Percentiles rank a stretch among this genome's conserved stretches.
Conservation (phyloP, 2,797 vertebrate genomes). For the Lacerta viridis region DNA sequence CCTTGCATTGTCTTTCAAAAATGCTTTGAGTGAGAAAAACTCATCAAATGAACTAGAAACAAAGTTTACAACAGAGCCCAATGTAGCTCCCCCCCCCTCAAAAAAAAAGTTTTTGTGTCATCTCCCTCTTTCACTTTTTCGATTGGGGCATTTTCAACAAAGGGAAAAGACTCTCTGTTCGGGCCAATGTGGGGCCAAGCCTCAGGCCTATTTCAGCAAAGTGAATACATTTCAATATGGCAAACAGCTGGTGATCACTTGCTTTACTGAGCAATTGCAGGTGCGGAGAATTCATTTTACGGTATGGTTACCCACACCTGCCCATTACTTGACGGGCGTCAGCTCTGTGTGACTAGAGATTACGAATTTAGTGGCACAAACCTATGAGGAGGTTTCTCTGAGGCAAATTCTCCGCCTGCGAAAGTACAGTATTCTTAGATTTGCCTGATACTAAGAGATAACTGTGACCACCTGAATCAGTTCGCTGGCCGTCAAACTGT, state of each 20-base stretch:
- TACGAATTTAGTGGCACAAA: neutral
- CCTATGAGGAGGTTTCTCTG: neutral
- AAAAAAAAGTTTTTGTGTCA: neutral
- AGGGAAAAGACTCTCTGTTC: neutral
- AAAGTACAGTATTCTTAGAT: neutral
- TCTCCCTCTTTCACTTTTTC: neutral
- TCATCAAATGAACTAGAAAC: neutral
- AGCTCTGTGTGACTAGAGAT: neutral
- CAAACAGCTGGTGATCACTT: neutral
- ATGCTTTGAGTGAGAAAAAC: neutral
- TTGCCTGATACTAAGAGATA: neutral
- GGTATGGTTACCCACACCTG: neutral
- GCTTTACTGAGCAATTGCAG: neutral
- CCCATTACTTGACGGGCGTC: neutral
- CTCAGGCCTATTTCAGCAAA: neutral
- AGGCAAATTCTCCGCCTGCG: neutral
- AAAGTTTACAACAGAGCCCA: neutral
- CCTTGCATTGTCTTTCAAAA: neutral
- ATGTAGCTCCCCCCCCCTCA: neutral
- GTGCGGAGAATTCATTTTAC: slow-evolving; percentile 2
- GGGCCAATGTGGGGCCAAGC: neutral
- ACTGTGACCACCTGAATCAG: neutral
- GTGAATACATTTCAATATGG: slow-evolving; percentile 15
- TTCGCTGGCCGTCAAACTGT: neutral
- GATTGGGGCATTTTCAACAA: neutral